phyloP scores from a whole-genome alignment of 1,140 invertebrate genomes.

The Drosophila varians region DNA sequence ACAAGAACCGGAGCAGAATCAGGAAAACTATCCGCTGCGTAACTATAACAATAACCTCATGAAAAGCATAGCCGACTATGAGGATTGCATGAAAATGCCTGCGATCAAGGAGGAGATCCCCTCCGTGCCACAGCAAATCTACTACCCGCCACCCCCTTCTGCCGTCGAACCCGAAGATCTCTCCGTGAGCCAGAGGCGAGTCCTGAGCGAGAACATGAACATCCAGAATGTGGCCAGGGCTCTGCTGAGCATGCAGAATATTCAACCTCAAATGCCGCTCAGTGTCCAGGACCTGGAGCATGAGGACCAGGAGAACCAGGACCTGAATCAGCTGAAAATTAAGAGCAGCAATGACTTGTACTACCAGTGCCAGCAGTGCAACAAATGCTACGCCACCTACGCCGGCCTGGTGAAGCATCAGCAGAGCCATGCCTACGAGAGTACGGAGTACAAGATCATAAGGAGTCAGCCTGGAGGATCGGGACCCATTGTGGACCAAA shows the following conservation, averaged over 20 bases:
- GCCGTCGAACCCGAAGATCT: slow-evolving; percentile 67
- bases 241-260: slow-evolving; percentile 73
- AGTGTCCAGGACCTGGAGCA: slow-evolving; percentile 34
- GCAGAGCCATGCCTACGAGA: slow-evolving; percentile 94
- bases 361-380: slow-evolving; percentile 86
- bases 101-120: slow-evolving; percentile 15
- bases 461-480: slow-evolving; percentile 65
- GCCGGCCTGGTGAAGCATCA: slow-evolving; percentile 97
- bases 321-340: slow-evolving; percentile 58
- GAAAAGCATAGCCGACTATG: slow-evolving; percentile 79
- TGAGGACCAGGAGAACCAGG: slow-evolving; percentile 49
- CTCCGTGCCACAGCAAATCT: slow-evolving; percentile 1
- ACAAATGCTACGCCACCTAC: slow-evolving; percentile 97
- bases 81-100: slow-evolving; percentile 69
- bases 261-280: slow-evolving; percentile 32
- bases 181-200: slow-evolving; percentile 42
- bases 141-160: slow-evolving; percentile 9
- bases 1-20: slow-evolving; percentile 11
- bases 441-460: slow-evolving; percentile 81
- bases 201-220: slow-evolving; percentile 71
- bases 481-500: slow-evolving; percentile 64
- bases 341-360: slow-evolving; percentile 79
- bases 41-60: slow-evolving; percentile 79
- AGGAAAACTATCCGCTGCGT: slow-evolving; percentile 48
- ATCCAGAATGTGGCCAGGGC: slow-evolving; percentile 77